Conservation (phyloP, 1,140 invertebrate species). For the Drosophila tropicalis region DNA sequence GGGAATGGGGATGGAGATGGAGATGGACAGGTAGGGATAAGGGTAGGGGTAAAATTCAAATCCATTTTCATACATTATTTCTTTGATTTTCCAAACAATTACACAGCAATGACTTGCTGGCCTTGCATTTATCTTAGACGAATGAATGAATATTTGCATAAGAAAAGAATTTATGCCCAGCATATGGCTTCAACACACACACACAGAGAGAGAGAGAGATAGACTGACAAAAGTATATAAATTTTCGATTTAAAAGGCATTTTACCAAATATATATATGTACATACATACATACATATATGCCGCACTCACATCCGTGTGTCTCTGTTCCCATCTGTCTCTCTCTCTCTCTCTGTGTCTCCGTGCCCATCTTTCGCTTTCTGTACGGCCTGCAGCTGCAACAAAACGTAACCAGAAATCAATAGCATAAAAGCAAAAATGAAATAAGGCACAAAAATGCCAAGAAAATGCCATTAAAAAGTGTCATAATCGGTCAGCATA, state of each 20-base stretch:
- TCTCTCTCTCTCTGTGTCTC: neutral
- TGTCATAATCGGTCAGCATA: conserved; percentile 80
- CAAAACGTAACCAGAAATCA: conserved; percentile 70
- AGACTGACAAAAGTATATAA: conserved; percentile 14
- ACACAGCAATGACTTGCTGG: conserved; percentile 50
- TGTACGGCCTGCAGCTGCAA: conserved; percentile 12
- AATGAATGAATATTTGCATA: conserved; percentile 49
- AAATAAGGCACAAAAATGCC: conserved; percentile 38
- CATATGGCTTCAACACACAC: conserved; percentile 55
- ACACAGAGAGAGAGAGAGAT: neutral
- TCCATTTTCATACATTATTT: conserved; percentile 49
- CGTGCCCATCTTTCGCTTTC: neutral
- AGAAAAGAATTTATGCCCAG: conserved; percentile 49
- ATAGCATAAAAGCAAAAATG: conserved; percentile 69
- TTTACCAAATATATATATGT: conserved; percentile 44
- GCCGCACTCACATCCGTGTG: conserved; percentile 16
- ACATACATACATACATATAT: neutral
- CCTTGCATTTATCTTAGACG: conserved; percentile 8
- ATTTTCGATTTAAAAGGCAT: conserved; percentile 49
- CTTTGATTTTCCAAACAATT: conserved; percentile 56
- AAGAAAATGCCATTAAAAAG: conserved; percentile 78
- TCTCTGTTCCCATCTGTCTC: conserved; percentile 22
- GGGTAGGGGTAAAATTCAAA: conserved; percentile 5
- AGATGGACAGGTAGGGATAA: too few species aligned
- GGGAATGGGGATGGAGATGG: too few species aligned